Conservation (phyloP, 2,113 vertebrate species). For the Etheostoma cragini region DNA sequence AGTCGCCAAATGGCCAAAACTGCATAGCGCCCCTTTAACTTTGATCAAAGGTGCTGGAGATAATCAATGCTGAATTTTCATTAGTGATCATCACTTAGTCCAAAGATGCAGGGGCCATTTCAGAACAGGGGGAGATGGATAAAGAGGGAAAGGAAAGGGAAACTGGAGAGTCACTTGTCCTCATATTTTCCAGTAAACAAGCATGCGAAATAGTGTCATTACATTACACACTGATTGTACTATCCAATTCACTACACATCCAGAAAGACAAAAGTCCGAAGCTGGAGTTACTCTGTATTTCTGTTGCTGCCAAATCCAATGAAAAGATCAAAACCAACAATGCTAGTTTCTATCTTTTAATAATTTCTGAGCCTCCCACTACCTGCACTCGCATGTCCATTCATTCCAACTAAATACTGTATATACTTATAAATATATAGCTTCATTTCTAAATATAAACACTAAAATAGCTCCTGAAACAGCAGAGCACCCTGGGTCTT, state of each 20-base stretch:
- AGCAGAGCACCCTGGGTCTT: background rate
- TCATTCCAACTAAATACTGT: background rate
- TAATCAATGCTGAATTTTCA: slow-evolving; percentile 34
- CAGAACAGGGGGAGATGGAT: background rate
- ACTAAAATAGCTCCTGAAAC: background rate
- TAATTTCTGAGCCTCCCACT: background rate
- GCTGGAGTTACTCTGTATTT: background rate
- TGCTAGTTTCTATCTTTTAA: background rate
- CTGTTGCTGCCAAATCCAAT: slow-evolving; percentile 3
- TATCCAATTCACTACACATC: background rate
- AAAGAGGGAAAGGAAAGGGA: background rate
- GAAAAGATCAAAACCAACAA: slow-evolving; percentile 8
- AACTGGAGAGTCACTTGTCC: slow-evolving; percentile 3
- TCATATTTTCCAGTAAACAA: slow-evolving; percentile 14
- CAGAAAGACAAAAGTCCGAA: background rate
- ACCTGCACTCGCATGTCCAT: background rate
- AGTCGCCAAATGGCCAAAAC: no score
- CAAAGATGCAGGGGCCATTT: slow-evolving; percentile 1
- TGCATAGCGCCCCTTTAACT: background rate
- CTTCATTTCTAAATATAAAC: background rate
- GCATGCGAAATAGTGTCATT: background rate
- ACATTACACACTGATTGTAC: no score
- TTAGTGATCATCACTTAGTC: slow-evolving; percentile 37
- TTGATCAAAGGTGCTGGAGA: slow-evolving; percentile 25
- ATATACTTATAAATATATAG: background rate